Base-by-base conservation (phyloP, 2,888 invertebrate species). In the Elysia crispata region DNA sequence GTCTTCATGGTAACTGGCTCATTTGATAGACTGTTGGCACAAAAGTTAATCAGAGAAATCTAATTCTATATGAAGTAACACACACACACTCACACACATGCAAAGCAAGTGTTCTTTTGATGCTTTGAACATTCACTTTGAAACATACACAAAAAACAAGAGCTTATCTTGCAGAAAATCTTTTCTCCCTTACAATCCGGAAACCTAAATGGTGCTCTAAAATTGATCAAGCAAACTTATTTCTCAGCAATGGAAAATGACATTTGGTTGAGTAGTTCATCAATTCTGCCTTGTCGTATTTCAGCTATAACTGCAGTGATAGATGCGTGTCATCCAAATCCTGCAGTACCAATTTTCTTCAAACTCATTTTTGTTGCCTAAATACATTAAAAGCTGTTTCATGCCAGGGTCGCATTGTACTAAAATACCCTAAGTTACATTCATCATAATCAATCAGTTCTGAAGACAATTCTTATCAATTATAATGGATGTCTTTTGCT, bases 321-420 rank as follows among this genome's bases (percentile, higher is more conserved):
- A 99, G 92, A 92, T 99, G 98, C 83, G 95, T 96, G 87, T 98
- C 98, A 90, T 99, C 99, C 86, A 99, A 94, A 93, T 99, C 79
- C 75, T 80, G 80, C 11, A 82, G 67, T 75, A 99, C 97, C 93
- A 99, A 99, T 93, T 97, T 97, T 87, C 95, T 94, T 86, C 98
- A 25, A 99, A 94, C 75, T 97, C 96, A 85, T 96, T 93, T 3
- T 96, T 97, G 92, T 99, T 99, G 88, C 99, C 99, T 88, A 99
- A 93, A 94, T 98, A 97, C 0, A 99, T 94, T 30, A 99, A 94
- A 92, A 99, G 98, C 93, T 99, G 98, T 95, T 98, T 98, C 98
- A 99, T 99, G 90, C 98, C 98, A 90, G 97, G 97, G 93, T 99
- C 98, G 94, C 98, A 98, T 94, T 97, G 96, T 78, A 98, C 96